A percentile compares a stretch with the other conserved stretches of the same genome.
Conservation (phyloP, 1,140 invertebrate genomes). For the Procambarus clarkii region DNA sequence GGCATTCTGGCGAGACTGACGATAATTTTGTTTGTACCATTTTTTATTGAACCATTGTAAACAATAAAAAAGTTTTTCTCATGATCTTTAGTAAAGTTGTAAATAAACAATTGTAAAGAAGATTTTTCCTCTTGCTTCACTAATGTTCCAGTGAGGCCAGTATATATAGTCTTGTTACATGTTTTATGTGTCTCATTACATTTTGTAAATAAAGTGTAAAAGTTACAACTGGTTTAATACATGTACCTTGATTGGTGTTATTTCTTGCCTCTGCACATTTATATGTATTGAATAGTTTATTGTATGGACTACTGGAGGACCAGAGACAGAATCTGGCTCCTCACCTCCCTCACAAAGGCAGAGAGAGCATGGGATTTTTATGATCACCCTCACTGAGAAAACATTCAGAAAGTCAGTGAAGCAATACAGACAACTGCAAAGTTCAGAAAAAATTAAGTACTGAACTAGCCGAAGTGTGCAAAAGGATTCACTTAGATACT, state of each 20-base stretch:
- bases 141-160: neutral
- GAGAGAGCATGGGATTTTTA: too few species aligned
- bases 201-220: conserved; percentile 11
- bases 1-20: neutral
- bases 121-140: neutral
- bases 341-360: too few species aligned
- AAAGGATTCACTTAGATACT: too few species aligned
- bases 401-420: too few species aligned
- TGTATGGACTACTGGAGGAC: too few species aligned
- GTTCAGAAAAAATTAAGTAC: too few species aligned
- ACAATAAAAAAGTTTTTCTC: neutral
- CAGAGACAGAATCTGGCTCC: too few species aligned
- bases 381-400: too few species aligned
- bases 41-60: neutral
- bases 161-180: neutral
- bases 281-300: too few species aligned
- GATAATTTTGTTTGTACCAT: too few species aligned
- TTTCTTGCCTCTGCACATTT: neutral
- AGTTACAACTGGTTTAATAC: neutral
- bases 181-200: neutral
- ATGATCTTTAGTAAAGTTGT: neutral
- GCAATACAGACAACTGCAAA: too few species aligned
- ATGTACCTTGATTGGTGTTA: neutral
- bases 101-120: neutral
- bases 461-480: too few species aligned